These are phyloP conservation scores for Apamea sordens DNA, from an alignment of 2,888 invertebrate species.

Conservation along the genomic window DNA sequence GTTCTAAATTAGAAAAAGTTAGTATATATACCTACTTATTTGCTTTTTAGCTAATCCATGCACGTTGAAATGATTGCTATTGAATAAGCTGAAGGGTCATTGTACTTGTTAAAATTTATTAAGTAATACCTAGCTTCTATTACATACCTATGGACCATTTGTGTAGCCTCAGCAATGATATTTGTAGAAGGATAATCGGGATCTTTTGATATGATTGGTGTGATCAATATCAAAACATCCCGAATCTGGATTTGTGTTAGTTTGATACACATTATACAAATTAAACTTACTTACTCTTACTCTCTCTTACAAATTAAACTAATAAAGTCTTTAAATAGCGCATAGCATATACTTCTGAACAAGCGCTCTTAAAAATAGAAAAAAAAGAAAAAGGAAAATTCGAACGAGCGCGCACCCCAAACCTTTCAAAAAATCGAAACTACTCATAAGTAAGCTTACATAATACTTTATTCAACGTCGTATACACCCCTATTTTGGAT, in stretches of 20 bases:
- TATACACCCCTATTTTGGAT: conserved; percentile 60
- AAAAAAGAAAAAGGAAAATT: conserved; percentile 3
- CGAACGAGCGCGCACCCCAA: background rate
- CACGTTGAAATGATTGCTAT: conserved; percentile 4
- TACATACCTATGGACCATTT: background rate
- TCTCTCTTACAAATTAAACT: background rate
- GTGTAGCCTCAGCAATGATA: background rate
- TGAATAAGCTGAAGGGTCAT: background rate
- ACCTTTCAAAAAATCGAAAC: conserved; percentile 38
- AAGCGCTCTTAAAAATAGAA: background rate
- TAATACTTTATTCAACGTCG: conserved; percentile 40
- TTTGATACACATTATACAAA: too few relatives aligned
- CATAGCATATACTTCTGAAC: background rate
- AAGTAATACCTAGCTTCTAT: background rate
- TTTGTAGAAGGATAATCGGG: background rate
- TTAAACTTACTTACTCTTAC: too few relatives aligned
- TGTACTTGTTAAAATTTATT: background rate
- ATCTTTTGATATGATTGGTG: background rate
- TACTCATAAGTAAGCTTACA: conserved; percentile 37
- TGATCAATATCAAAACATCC: too few relatives aligned
- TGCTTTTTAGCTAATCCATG: background rate
- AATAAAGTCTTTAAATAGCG: background rate
- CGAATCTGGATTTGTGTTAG: too few relatives aligned
- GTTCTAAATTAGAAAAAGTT: background rate
- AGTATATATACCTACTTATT: background rate